These are phyloP conservation scores for Menidia menidia DNA, from an alignment of 2,797 vertebrate genomes.

Conservation along the genomic window DNA sequence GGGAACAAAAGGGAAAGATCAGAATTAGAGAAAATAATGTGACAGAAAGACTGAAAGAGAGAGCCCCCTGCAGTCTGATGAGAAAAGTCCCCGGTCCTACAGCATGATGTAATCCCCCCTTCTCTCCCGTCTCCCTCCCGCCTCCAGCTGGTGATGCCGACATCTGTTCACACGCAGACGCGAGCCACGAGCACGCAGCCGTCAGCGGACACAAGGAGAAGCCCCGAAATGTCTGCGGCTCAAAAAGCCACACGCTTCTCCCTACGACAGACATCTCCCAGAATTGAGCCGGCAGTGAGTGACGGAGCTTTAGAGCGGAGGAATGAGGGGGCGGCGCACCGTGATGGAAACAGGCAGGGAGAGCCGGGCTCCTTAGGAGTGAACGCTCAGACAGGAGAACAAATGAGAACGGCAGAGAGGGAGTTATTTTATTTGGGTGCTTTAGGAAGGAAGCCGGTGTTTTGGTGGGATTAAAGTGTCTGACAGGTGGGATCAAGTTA, in stretches of 20 bases:
- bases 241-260: constrained; percentile 55
- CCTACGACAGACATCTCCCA: constrained; percentile 27
- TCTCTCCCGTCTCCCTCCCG: constrained; percentile 37
- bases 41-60: constrained; percentile 27
- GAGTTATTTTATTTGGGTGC: too few relatives aligned
- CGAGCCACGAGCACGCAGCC: constrained; percentile 25
- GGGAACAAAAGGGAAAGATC: constrained; percentile 16
- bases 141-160: constrained; percentile 63
- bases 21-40: constrained; percentile 23
- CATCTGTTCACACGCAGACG: constrained; percentile 43
- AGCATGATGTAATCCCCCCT: constrained; percentile 75
- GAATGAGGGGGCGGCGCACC: constrained; percentile 24
- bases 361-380: constrained; percentile 19
- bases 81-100: constrained; percentile 54
- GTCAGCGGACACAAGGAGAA: constrained; percentile 62
- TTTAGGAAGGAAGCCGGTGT: constrained; percentile 27
- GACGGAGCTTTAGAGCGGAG: constrained; percentile 25
- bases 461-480: constrained; percentile 20
- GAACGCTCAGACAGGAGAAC: constrained; percentile 18
- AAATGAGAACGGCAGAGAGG: constrained; percentile 11
- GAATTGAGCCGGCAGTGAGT: constrained; percentile 23
- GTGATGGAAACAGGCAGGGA: constrained; percentile 1
- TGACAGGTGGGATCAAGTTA: too few relatives aligned
- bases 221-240: constrained; percentile 81
- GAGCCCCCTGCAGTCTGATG: constrained; percentile 69